phyloP scores from a whole-genome alignment of 2,888 invertebrate genomes.

The Zootermopsis nevadensis region DNA sequence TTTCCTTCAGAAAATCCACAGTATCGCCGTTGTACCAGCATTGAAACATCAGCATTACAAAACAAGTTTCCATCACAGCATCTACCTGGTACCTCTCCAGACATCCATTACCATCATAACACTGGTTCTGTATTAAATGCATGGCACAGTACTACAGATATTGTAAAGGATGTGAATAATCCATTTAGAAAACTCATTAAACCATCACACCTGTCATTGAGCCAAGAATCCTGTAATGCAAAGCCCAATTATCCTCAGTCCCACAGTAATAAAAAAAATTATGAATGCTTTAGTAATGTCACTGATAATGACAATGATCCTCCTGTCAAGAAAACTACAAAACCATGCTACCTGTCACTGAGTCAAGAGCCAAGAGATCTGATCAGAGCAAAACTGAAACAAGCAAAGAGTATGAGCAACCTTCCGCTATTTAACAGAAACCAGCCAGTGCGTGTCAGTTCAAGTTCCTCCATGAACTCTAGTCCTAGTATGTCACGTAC shows the following conservation, averaged over 20 bases:
- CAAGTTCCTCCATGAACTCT: constrained; percentile 20
- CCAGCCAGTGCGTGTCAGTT: constrained; percentile 32
- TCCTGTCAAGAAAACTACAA: constrained; percentile 54
- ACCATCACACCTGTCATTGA: background rate
- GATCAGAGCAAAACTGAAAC: constrained; percentile 59
- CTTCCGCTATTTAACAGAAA: constrained; percentile 53
- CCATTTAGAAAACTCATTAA: constrained; percentile 20
- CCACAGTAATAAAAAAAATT: background rate
- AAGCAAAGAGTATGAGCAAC: constrained; percentile 62
- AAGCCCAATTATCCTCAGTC: background rate
- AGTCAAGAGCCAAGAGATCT: constrained; percentile 36
- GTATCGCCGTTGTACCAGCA: constrained; percentile 4
- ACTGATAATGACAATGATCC: constrained; percentile 58
- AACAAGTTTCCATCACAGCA: background rate
- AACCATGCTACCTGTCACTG: background rate
- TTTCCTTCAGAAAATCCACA: constrained; percentile 9
- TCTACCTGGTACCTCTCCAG: too few species aligned
- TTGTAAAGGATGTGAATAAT: background rate
- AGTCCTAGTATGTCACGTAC: constrained; percentile 27
- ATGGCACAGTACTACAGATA: constrained; percentile 7
- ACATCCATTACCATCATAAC: background rate
- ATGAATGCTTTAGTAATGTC: background rate
- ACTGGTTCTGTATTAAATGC: background rate
- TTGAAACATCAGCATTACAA: background rate
- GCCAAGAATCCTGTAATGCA: background rate